Percentiles rank a stretch among this genome's conserved stretches.
Evolutionary conservation across 2,888 invertebrate genomes (phyloP).

Genomic region (Camptogramma bilineatum): DNA sequence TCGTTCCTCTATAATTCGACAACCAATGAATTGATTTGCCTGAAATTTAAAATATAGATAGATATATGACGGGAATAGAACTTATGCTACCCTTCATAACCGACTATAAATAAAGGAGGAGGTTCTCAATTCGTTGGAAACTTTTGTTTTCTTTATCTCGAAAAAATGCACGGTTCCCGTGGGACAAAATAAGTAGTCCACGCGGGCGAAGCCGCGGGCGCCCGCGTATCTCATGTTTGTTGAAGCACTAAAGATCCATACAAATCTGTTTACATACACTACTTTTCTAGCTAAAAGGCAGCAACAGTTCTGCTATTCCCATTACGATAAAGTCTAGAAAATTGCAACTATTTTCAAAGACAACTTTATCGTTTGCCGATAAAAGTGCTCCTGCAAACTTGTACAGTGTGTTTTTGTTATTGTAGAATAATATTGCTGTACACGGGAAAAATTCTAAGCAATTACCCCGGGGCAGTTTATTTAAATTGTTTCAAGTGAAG

Average conservation of each 20-base stretch:
- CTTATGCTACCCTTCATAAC: too few species aligned
- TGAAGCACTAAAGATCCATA: constrained; percentile 14
- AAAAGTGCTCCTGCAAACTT: constrained; percentile 42
- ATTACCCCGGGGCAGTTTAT: neutral
- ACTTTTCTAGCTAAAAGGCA: constrained; percentile 29
- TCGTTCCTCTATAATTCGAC: too few species aligned
- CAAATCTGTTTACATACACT: constrained; percentile 25
- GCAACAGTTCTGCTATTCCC: constrained; percentile 33
- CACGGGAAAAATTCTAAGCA: neutral
- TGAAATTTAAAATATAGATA: too few species aligned
- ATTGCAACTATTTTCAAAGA: constrained; percentile 47
- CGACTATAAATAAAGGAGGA: too few species aligned
- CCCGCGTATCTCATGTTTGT: too few species aligned
- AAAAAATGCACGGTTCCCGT: too few species aligned
- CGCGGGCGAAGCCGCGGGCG: too few species aligned
- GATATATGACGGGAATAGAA: too few species aligned
- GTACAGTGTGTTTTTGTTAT: constrained; percentile 15
- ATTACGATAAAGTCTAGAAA: constrained; percentile 43
- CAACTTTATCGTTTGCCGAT: constrained; percentile 54
- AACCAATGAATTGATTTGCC: too few species aligned
- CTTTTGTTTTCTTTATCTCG: too few species aligned
- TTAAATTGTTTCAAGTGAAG: neutral
- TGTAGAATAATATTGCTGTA: neutral
- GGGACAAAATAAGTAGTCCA: too few species aligned
- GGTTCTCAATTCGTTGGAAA: too few species aligned